Conservation (phyloP, 2,797 vertebrate species). For the Notoglanidium macrostoma region DNA sequence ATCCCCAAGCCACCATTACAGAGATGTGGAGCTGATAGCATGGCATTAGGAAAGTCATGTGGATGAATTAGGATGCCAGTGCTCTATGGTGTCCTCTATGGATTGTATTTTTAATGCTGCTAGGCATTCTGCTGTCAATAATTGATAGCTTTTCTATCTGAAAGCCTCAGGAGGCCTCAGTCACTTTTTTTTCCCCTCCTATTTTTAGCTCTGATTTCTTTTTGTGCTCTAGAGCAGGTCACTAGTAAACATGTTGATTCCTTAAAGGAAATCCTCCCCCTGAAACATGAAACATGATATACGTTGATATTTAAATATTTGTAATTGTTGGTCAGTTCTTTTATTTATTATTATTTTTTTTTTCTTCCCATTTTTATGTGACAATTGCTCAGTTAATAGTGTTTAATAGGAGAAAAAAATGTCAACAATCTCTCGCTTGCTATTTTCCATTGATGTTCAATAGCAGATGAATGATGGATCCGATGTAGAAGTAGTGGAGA, state of each 20-base stretch:
- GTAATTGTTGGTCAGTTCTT: background rate
- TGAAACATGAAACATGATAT: background rate
- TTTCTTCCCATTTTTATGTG: background rate
- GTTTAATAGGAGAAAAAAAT: background rate
- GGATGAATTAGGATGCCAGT: slow-evolving; percentile 13
- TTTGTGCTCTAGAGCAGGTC: background rate
- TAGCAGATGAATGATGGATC: background rate
- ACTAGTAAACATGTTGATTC: background rate
- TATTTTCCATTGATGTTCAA: background rate
- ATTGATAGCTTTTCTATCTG: slow-evolving; percentile 55
- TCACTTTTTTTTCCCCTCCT: slow-evolving; percentile 12
- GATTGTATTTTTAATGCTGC: slow-evolving; percentile 34
- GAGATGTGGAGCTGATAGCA: slow-evolving; percentile 20
- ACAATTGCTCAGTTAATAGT: background rate
- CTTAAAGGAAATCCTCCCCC: background rate
- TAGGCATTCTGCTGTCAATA: slow-evolving; percentile 51
- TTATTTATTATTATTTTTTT: background rate
- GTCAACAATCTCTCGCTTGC: no score
- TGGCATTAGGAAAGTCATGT: background rate
- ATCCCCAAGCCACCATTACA: slow-evolving; percentile 24
- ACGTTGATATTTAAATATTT: background rate
- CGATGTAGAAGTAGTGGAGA: background rate
- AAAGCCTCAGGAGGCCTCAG: slow-evolving; percentile 31
- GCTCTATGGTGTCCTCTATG: background rate
- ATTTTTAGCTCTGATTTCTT: background rate